Base-by-base conservation (phyloP, 2,113 vertebrate genomes). In the Psilopogon haemacephalus region DNA sequence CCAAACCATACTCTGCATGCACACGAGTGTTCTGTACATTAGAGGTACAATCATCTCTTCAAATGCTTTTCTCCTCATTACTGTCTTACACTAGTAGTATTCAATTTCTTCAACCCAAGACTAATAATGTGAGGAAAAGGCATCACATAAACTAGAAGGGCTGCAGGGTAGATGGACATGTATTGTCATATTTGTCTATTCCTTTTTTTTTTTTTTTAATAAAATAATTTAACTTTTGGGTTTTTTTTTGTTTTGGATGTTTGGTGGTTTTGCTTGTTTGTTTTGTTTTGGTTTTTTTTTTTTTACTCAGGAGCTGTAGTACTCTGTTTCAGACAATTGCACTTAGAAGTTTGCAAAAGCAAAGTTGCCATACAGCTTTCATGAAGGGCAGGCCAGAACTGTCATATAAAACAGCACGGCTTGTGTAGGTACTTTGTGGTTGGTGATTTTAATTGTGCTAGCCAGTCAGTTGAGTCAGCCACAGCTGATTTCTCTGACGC, bases 341-440 rank as follows among this genome's bases (percentile, higher is more conserved):
- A 28, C 15, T 35, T 14, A 2, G 8, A 46, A 62, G 27, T 76
- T 54, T 15, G 37, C 65, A 55, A 54, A 86, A 63, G 33, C 37
- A 17, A 15, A 40, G 12, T 15, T 74, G 13, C 50, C n/a, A 58
- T 64, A 9, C 37, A 5, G 37, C 44, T 44, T 50, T 64, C 15
- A 0, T 30, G 20, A 23, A 37, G 32, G 38, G 20, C 20, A 37
- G 21, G 27, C 44, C 60, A 19, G 11, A 60, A 11, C 42, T 52
- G 37, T 11, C 28, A 4, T 28, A 3, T n/a, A 44, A 28, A 86
- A 30, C 73, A 50, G 7, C 26, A 15, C 18, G 38, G 16, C 23
- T 20, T 18, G 26, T 24, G 26, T 4, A 9, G 55, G 1, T 54
- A 3, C 55, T 76, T 68, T 11, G 6, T 1, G 1, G 16, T 26